Evolutionary conservation across 2,888 invertebrate species (phyloP).

Genomic region (Papilio elwesi): DNA sequence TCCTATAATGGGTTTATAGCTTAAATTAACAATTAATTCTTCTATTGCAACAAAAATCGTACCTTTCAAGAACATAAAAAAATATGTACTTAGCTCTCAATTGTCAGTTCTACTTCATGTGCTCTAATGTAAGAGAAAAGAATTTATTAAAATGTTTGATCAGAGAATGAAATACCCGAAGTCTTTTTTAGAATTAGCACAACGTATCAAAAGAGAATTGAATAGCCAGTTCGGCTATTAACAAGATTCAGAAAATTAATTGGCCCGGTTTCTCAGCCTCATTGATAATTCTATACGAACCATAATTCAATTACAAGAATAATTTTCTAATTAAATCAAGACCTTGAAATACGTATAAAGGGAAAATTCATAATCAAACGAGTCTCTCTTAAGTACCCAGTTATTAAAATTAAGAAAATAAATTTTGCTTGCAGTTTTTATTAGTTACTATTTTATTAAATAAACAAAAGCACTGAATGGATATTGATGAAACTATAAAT

Average conservation of each 20-base stretch:
- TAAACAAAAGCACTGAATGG: no score
- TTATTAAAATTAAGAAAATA: conserved; percentile 18
- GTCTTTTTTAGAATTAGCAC: conserved; percentile 19
- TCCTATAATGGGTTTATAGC: no score
- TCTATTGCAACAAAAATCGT: no score
- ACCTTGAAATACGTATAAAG: conserved; percentile 30
- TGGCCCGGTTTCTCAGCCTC: conserved; percentile 55
- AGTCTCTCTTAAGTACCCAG: conserved; percentile 8
- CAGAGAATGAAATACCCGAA: neutral
- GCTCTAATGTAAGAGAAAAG: neutral
- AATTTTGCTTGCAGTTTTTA: no score
- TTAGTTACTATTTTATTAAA: no score
- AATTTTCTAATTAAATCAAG: conserved; percentile 32
- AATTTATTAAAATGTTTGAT: no score
- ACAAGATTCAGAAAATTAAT: conserved; percentile 65
- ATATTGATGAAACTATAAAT: no score
- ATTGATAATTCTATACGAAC: conserved; percentile 36
- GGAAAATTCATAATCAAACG: conserved; percentile 23
- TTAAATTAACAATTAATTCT: no score
- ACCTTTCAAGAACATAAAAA: no score
- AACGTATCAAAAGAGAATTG: conserved; percentile 30
- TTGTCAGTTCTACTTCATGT: conserved; percentile 1
- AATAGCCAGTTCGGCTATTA: conserved; percentile 50
- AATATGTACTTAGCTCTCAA: neutral
- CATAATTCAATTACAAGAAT: conserved; percentile 36